Conservation (phyloP, 2,888 invertebrate species). For the Nephrotoma guestfalica region DNA sequence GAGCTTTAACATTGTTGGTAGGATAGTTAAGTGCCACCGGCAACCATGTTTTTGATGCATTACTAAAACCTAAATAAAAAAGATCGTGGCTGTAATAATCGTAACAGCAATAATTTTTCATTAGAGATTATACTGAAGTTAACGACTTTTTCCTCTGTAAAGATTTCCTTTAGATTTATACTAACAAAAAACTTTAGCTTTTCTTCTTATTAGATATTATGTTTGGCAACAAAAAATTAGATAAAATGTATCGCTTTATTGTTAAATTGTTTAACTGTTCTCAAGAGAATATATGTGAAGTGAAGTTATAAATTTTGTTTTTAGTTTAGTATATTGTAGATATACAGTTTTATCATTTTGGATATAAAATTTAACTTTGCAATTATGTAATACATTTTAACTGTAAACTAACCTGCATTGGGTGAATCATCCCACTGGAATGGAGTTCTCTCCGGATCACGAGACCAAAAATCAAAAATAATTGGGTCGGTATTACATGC, state of each 20-base stretch:
- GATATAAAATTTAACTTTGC: neutral
- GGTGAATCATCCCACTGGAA: slow-evolving; percentile 43
- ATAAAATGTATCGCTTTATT: neutral
- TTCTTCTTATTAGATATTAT: neutral
- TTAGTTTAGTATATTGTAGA: too few species aligned
- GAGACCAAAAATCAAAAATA: slow-evolving; percentile 27
- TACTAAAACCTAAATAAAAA: slow-evolving; percentile 21
- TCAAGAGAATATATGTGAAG: too few species aligned
- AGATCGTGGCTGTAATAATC: neutral
- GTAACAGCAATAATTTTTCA: neutral
- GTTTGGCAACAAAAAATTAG: neutral
- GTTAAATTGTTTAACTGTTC: too few species aligned
- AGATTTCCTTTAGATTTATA: neutral
- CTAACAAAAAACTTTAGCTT: neutral
- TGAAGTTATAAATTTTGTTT: neutral
- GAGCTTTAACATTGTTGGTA: slow-evolving; percentile 39
- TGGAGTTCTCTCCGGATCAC: slow-evolving; percentile 46
- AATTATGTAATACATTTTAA: neutral
- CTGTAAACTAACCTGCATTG: slow-evolving; percentile 25
- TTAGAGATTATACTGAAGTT: neutral
- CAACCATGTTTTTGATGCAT: slow-evolving; percentile 43
- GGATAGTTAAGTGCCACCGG: slow-evolving; percentile 48
- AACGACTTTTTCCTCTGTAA: neutral
- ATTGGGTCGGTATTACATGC: slow-evolving; percentile 36
- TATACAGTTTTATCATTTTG: slow-evolving; percentile 15